Evolutionary conservation across 2,888 invertebrate genomes (phyloP).

Genomic region (Brachyptera risi): DNA sequence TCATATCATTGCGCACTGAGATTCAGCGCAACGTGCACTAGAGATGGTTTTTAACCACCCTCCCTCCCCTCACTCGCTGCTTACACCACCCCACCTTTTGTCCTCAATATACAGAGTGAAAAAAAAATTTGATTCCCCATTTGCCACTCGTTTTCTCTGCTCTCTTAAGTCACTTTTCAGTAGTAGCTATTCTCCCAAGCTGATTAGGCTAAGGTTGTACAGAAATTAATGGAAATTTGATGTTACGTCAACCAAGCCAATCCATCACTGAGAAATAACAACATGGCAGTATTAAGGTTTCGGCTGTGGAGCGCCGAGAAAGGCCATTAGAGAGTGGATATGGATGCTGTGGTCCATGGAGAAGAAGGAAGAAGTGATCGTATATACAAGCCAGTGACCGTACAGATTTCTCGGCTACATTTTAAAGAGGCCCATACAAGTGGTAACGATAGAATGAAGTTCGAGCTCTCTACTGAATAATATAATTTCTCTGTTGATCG

Average conservation of each 20-base stretch:
- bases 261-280: conserved; percentile 33
- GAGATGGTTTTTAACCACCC: no score
- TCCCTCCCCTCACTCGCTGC: neutral
- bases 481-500: no score
- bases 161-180: no score
- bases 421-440: no score
- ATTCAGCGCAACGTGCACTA: no score
- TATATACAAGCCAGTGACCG: no score
- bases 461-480: no score
- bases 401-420: no score
- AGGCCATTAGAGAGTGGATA: conserved; percentile 1
- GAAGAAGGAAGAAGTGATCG: neutral
- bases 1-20: no score
- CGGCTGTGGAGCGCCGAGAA: neutral
- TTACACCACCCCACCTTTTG: conserved; percentile 21
- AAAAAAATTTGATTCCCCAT: conserved; percentile 26
- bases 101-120: conserved; percentile 22
- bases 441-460: no score
- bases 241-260: conserved; percentile 33
- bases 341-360: neutral
- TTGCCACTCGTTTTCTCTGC: conserved; percentile 8
- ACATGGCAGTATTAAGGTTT: no score
- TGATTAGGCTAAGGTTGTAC: conserved; percentile 33
- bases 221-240: conserved; percentile 36
- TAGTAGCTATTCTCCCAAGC: conserved; percentile 29